Evolutionary conservation across 2,888 invertebrate species (phyloP).

Genomic region (Diaphora mendica): DNA sequence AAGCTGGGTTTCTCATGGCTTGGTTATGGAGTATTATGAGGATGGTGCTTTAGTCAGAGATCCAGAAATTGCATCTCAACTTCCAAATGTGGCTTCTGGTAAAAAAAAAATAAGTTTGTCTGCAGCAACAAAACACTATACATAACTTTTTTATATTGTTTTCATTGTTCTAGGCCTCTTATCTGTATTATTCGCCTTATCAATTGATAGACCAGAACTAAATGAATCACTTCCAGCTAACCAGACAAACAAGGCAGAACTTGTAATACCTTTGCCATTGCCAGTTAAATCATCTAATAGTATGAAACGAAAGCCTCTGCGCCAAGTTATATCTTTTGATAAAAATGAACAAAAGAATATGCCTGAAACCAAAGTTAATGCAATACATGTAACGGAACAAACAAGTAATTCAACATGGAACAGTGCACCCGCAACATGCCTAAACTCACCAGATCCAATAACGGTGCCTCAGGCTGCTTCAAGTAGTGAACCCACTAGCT

Average conservation of each 20-base stretch:
- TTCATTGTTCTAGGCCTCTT: constrained; percentile 89
- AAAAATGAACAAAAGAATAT: constrained; percentile 69
- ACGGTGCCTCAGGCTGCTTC: constrained; percentile 66
- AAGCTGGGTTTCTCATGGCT: constrained; percentile 89
- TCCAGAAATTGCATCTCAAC: constrained; percentile 91
- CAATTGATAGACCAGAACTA: constrained; percentile 94
- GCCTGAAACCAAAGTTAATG: constrained; percentile 53
- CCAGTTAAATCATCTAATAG: constrained; percentile 84
- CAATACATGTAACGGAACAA: constrained; percentile 50
- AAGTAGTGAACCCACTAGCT: constrained; percentile 79
- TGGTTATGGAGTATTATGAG: constrained; percentile 92
- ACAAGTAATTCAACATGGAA: constrained; percentile 71
- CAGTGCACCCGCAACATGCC: constrained; percentile 88
- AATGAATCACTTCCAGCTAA: constrained; percentile 86
- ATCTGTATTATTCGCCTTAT: constrained; percentile 96
- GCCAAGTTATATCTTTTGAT: constrained; percentile 84
- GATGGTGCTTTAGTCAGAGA: constrained; percentile 94
- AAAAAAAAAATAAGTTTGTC: constrained; percentile 24
- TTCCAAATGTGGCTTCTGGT: constrained; percentile 96
- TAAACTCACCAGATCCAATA: constrained; percentile 86
- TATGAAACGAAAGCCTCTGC: constrained; percentile 76
- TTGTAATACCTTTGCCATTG: constrained; percentile 89
- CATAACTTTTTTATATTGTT: background rate
- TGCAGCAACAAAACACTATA: background rate
- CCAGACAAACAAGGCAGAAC: constrained; percentile 86